phyloP scores from a whole-genome alignment of 2,113 vertebrate species.

The Kobus ellipsiprymnus region DNA sequence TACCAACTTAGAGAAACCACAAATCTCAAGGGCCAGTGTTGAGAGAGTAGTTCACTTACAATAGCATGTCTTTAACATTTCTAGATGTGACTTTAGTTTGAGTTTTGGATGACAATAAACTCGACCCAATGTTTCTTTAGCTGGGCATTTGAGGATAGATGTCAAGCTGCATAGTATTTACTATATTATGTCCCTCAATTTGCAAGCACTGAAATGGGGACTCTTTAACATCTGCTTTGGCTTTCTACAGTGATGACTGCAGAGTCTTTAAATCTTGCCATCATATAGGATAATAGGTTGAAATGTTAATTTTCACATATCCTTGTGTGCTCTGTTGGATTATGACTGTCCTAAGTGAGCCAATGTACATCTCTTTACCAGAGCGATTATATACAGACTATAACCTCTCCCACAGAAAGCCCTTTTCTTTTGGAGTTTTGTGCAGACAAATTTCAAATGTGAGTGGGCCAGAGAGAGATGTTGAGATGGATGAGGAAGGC shows the following conservation, averaged over 20 bases:
- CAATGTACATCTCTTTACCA: not conserved
- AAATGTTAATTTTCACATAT: not conserved
- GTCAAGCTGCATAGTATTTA: not conserved
- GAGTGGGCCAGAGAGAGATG: not conserved
- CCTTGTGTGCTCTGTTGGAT: not conserved
- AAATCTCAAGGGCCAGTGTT: not conserved
- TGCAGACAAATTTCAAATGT: not conserved
- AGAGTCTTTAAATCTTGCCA: not conserved
- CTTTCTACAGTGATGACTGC: not conserved
- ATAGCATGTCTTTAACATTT: conserved; percentile 4
- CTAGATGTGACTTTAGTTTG: not conserved
- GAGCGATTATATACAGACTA: not conserved
- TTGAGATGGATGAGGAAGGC: not conserved
- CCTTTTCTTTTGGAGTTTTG: not conserved
- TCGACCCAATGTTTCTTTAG: not conserved
- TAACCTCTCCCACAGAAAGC: not conserved
- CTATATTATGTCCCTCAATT: not conserved
- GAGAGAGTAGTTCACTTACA: not conserved
- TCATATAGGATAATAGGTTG: not conserved
- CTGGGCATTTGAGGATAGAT: not conserved
- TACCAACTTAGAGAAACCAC: not conserved
- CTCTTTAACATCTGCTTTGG: not conserved
- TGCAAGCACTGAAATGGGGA: not conserved
- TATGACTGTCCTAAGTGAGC: not conserved
- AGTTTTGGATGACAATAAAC: not conserved